phyloP scores from a whole-genome alignment of 2,888 invertebrate genomes.

The Lathronympha strigana region DNA sequence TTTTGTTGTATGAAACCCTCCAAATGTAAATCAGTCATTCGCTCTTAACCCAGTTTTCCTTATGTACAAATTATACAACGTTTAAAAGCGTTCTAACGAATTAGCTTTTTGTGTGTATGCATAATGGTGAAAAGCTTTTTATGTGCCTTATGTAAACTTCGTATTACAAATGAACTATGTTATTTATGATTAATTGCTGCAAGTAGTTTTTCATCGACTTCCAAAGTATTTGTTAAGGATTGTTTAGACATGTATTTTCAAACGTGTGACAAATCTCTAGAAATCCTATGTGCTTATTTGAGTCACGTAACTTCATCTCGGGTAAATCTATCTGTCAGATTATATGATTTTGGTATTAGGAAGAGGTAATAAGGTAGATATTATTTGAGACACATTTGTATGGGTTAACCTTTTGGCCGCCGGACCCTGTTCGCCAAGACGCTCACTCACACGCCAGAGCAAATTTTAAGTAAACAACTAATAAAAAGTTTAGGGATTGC shows the following conservation, averaged over 20 bases:
- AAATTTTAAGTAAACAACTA: too few relatives aligned
- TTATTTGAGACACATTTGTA: too few relatives aligned
- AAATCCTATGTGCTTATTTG: too few relatives aligned
- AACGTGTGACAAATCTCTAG: too few relatives aligned
- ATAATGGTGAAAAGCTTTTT: constrained; percentile 1
- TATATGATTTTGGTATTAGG: too few relatives aligned
- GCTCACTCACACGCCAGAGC: too few relatives aligned
- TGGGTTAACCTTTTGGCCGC: too few relatives aligned
- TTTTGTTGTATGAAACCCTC: neutral
- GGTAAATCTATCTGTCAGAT: too few relatives aligned
- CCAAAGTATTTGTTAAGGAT: neutral
- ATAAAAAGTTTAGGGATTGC: too few relatives aligned
- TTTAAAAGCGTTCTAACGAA: neutral
- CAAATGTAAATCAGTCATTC: neutral
- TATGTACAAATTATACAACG: neutral
- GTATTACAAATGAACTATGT: neutral
- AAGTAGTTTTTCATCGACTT: neutral
- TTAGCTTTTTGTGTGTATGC: constrained; percentile 1
- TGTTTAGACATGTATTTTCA: neutral
- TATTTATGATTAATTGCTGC: neutral
- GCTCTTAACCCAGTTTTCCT: neutral
- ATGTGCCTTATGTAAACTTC: neutral
- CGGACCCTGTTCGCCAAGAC: too few relatives aligned
- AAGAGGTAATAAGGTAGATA: too few relatives aligned
- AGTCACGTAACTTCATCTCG: too few relatives aligned